A percentile compares a stretch with the other conserved stretches of the same genome.
Evolutionary conservation across 2,888 invertebrate species (phyloP).

Genomic region (Cactoblastis cactorum): DNA sequence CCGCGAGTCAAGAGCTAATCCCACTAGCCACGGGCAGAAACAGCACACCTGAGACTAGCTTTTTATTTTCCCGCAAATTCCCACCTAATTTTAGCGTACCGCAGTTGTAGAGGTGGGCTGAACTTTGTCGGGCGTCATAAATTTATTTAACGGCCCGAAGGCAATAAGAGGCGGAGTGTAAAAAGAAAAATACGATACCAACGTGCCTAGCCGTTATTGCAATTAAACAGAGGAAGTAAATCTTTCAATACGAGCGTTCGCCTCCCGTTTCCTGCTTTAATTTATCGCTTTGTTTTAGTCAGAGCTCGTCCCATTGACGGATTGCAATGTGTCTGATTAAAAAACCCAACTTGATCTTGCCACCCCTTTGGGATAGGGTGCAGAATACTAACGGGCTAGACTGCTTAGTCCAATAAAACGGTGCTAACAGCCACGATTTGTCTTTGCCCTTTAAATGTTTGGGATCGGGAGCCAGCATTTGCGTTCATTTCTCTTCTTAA

Average conservation of each 20-base stretch:
- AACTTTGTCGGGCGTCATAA: slow-evolving; percentile 78
- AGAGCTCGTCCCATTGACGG: slow-evolving; percentile 73
- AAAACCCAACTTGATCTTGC: slow-evolving; percentile 62
- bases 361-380: slow-evolving; percentile 47
- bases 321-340: slow-evolving; percentile 76
- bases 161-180: slow-evolving; percentile 79
- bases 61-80: slow-evolving; percentile 73
- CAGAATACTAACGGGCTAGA: slow-evolving; percentile 37
- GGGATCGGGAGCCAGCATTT: slow-evolving; percentile 1
- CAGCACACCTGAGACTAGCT: slow-evolving; percentile 71
- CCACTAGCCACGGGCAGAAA: slow-evolving; percentile 48
- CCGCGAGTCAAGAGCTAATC: slow-evolving; percentile 72
- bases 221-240: slow-evolving; percentile 80
- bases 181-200: slow-evolving; percentile 80
- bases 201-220: slow-evolving; percentile 80
- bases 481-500: slow-evolving; percentile 3
- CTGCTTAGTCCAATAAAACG: slow-evolving; percentile 16
- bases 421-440: slow-evolving; percentile 17
- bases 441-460: slow-evolving; percentile 12
- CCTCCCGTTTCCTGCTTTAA: slow-evolving; percentile 73
- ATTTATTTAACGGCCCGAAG: slow-evolving; percentile 78
- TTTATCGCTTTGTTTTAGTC: slow-evolving; percentile 79
- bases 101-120: slow-evolving; percentile 69
- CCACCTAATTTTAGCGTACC: slow-evolving; percentile 71
- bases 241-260: slow-evolving; percentile 78